Evolutionary conservation across 2,888 invertebrate genomes (phyloP), one percentile per base, ranked within the genome.

Genomic region (Beris chalybata): DNA sequence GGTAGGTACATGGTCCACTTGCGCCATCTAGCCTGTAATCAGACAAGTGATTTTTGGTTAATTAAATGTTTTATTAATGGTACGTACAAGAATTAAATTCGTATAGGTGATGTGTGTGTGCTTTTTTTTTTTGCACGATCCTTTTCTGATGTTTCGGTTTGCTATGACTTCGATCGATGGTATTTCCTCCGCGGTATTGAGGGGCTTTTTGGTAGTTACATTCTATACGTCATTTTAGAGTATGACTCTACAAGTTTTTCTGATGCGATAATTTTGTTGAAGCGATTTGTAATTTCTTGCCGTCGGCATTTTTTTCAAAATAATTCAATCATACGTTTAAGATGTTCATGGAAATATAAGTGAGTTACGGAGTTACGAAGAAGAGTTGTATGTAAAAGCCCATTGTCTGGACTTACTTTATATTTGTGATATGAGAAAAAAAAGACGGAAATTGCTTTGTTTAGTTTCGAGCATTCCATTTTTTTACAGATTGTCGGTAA

Each of bases 11-110:
- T 32, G 38, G 52, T 50, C 50, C 50, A 61, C 52, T 61, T 61
- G 43, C 15, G 52, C 61, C 61, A 61, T 50, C 32, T 52, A 38
- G 15, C 50, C 30, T 32, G 38, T 61, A 61, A 29, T 50, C 15
- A 38, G 61, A 45, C 61, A 61, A 61, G 61, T 61, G 61, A 61
- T 61, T 61, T 61, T 61, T 38, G 61, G 61, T 61, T 61, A 61
- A 61, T 61, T 61, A 61, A 61, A 61, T 50, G 52, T 48, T 50
- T 61, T 61, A 61, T 61, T 61, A 52, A 61, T 61, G 52, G 61
- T 32, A 50, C 13, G 48, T 59, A 48, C 29, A n/a, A n/a, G 31
- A 13, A 56, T 38, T 9, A 9, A 38, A 9, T 7, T 38, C 38
- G 38, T 38, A 38, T 38, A 38, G 7, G 9, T 9, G 1, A 22